Evolutionary conservation across 2,797 vertebrate genomes (phyloP), one percentile per base, ranked within the genome.

Genomic region (Gastrophryne carolinensis): DNA sequence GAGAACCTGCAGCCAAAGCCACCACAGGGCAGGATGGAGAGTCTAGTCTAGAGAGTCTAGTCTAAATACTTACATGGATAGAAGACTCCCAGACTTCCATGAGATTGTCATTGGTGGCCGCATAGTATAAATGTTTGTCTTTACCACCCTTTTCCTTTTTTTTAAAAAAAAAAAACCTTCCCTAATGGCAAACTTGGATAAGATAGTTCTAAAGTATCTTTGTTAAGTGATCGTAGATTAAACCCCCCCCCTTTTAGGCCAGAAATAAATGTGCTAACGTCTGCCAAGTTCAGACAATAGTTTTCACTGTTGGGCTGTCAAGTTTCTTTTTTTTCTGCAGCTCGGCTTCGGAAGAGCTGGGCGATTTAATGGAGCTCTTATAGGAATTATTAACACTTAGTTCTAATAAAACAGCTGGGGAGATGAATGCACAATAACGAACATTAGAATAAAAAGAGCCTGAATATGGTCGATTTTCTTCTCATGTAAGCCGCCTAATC

Each of bases 391-490:
- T 72, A 71, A 56, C 49, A 58, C 27, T 65, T 49, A 54, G 57
- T 15, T 35, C 17, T 30, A 62, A 32, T 52, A 73, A 63, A 77
- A 58, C 60, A 71, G 67, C 67, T 77, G 67, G 75, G 50, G 21
- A 77, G 66, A 77, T 77, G 69, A 69, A 70, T 69, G 73, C 39
- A 19, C 17, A 34, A n/a, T 58, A 62, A 60, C 15, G 27, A 50
- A 61, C 68, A 17, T 72, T 44, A 44, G 32, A 47, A 26, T 4
- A 27, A 7, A 50, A n/a, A n/a, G n/a, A n/a, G 62, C 37, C 44
- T 35, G 44, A 29, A 44, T n/a, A 44, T 3, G 39, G 39, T 4
- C 15, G 60, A 35, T 73, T 57, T 73, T 54, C 24, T 26, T 63
- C 61, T 32, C 32, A 27, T 49, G 34, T 44, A 32, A 26, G 23